Evolutionary conservation across 2,113 vertebrate species (phyloP), one percentile per base, ranked within the genome.

Genomic region (Trinectes maculatus): DNA sequence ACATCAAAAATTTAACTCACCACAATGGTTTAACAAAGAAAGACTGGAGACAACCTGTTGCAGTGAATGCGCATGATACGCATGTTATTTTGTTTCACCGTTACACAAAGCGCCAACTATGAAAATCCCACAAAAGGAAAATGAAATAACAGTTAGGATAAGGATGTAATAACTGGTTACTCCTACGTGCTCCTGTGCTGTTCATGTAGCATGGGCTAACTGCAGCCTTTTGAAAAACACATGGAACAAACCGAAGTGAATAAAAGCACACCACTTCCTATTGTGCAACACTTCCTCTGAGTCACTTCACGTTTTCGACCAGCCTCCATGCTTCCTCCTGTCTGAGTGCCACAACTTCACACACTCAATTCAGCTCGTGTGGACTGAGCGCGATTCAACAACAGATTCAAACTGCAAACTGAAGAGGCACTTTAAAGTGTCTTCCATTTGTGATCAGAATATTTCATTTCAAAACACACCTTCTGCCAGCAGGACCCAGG

Each of bases 211-310:
- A 29, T 8, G 21, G 33, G 49, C 52, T n/a, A 46, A 69, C 36
- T 62, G 60, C 48, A 52, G 31, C 6, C 2, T 36, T 62, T 51
- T 68, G 18, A 39, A 48, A 40, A 58, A 71, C 74, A 56, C 37
- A 46, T 62, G 67, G 64, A 81, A 85, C 72, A 77, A 72, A 42
- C 10, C 71, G 43, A 56, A 8, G 2, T 3, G 12, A 44, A 42
- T 22, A 22, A 55, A 49, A 34, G 29, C 34, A 71, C 42, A 79
- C 76, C 85, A 90, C 88, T 91, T 92, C 91, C 91, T 89, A 83
- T 92, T 90, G 84, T 74, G 88, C 52, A 92, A 89, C 73, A 87
- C 89, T 92, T 93, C 91, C 91, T 91, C 84, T 76, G 74, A 89
- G 89, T 92, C 80, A 86, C 66, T 74, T 90, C 66, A 70, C 60